phyloP scores from a whole-genome alignment of 30 jellyfish, hydroid and myxozoan species.

The Phacellophora camtschatica region DNA sequence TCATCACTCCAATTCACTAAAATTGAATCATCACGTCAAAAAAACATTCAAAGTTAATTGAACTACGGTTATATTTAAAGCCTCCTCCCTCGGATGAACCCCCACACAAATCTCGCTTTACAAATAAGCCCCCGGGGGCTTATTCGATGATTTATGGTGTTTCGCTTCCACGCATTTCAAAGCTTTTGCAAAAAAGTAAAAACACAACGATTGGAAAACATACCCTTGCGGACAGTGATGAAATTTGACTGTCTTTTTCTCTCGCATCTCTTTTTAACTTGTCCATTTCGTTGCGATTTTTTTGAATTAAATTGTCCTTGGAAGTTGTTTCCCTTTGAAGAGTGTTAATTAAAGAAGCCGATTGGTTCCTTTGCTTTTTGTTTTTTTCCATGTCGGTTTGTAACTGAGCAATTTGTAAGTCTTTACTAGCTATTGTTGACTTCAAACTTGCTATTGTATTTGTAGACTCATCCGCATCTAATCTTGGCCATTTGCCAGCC shows the following conservation, averaged over 20 bases:
- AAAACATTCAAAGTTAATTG: too few relatives aligned
- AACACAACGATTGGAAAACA: too few relatives aligned
- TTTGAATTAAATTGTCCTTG: slow-evolving; percentile 62
- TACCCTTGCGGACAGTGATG: slow-evolving; percentile 80
- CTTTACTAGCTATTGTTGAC: slow-evolving; percentile 58
- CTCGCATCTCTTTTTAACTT: slow-evolving; percentile 47
- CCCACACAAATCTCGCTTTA: too few relatives aligned
- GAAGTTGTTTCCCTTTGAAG: slow-evolving; percentile 76
- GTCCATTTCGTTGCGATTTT: slow-evolving; percentile 50
- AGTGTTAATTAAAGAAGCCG: slow-evolving; percentile 58
- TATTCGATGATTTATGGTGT: too few relatives aligned
- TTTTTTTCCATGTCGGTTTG: slow-evolving; percentile 67
- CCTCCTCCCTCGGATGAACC: too few relatives aligned
- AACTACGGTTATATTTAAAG: too few relatives aligned
- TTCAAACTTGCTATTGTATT: slow-evolving; percentile 67
- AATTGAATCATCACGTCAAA: too few relatives aligned
- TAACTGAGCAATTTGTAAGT: slow-evolving; percentile 61
- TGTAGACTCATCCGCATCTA: slow-evolving; percentile 49
- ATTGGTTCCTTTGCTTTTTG: slow-evolving; percentile 60
- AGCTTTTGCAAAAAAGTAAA: too few relatives aligned
- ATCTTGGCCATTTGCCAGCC: slow-evolving; percentile 28
- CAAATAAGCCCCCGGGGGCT: too few relatives aligned
- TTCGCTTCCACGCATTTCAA: too few relatives aligned
- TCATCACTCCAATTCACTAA: too few relatives aligned
- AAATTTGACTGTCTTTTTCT: slow-evolving; percentile 70